Evolutionary conservation across 2,888 invertebrate genomes (phyloP).

Genomic region (Noctuana brunneofusca): DNA sequence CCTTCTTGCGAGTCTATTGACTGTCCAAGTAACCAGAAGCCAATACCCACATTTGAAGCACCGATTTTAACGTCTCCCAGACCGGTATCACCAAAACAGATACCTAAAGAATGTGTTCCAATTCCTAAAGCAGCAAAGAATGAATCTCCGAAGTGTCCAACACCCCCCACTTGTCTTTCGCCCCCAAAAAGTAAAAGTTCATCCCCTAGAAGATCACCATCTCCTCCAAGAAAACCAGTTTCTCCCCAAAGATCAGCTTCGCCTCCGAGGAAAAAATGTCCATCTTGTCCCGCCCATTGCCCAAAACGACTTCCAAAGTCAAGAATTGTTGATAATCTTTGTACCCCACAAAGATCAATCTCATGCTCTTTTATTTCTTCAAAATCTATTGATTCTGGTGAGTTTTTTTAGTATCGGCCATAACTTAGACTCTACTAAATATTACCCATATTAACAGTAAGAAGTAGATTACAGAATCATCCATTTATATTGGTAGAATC

Average conservation of each 20-base stretch:
- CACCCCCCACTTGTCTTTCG: not conserved
- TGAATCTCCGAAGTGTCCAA: not conserved
- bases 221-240: slow-evolving; percentile 1
- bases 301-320: slow-evolving; percentile 11
- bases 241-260: not conserved
- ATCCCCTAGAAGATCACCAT: slow-evolving; percentile 4
- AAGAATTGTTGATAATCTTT: slow-evolving; percentile 9
- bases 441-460: too few relatives aligned
- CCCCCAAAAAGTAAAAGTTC: not conserved
- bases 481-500: not conserved
- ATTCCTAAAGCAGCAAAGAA: not conserved
- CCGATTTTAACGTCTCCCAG: not conserved
- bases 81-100: not conserved
- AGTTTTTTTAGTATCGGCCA: too few relatives aligned
- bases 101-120: not conserved
- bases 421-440: too few relatives aligned
- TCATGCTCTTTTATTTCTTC: slow-evolving; percentile 38
- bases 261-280: slow-evolving; percentile 10
- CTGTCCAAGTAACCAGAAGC: slow-evolving; percentile 39
- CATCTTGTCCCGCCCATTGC: slow-evolving; percentile 26
- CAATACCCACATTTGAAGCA: slow-evolving; percentile 35
- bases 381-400: slow-evolving; percentile 9
- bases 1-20: slow-evolving; percentile 38
- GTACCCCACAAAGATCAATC: slow-evolving; percentile 38
- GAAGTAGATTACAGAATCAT: not conserved